Evolutionary conservation across 2,113 vertebrate species (phyloP).

Genomic region (Plotosus lineatus): DNA sequence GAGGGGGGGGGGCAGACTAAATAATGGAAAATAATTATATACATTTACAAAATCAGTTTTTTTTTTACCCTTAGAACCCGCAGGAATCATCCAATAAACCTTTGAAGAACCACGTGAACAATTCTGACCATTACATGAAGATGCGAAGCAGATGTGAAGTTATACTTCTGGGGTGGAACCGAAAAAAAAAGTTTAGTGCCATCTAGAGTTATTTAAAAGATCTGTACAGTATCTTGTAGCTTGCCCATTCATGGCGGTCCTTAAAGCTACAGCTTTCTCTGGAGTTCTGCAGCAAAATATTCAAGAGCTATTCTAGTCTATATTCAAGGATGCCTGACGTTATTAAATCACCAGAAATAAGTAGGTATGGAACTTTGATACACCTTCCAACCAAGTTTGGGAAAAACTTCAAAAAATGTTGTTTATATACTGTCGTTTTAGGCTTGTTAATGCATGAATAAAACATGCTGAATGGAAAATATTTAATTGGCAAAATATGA

Average conservation of each 20-base stretch:
- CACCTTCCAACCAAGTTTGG: neutral
- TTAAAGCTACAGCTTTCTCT: neutral
- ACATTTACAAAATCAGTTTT: no score
- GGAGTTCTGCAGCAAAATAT: neutral
- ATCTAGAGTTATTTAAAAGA: neutral
- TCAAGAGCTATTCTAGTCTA: no score
- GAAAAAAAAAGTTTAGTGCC: neutral
- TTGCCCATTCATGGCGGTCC: neutral
- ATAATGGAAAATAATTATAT: no score
- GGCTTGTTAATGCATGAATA: neutral
- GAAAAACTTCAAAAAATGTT: neutral
- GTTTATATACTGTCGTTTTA: neutral
- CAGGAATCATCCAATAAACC: neutral
- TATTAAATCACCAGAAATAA: no score
- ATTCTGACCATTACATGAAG: no score
- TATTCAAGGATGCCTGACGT: no score
- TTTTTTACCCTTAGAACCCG: neutral
- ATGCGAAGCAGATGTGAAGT: neutral
- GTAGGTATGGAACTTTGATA: no score
- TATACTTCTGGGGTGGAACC: neutral
- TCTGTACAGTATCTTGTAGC: no score
- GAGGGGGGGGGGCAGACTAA: no score
- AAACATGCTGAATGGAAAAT: neutral
- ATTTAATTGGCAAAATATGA: neutral
- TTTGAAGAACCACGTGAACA: neutral